Percentiles rank a stretch among this genome's conserved stretches.
These are phyloP conservation scores for Nothura maculosa DNA, from an alignment of 2,797 vertebrate species.

Conservation along the genomic window DNA sequence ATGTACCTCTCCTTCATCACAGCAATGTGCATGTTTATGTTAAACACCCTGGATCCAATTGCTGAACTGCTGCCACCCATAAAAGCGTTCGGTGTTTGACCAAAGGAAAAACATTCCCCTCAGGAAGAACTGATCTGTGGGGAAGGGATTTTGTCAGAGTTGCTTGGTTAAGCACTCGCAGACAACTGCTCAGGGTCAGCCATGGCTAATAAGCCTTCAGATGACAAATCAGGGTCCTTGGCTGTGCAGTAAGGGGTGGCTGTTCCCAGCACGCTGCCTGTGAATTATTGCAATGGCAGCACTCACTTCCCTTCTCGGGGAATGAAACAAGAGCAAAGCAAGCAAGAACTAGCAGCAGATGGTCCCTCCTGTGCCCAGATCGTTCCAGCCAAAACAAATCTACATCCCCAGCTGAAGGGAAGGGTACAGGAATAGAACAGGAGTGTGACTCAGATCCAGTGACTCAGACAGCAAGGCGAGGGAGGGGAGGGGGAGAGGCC, in stretches of 20 bases:
- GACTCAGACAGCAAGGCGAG: conserved; percentile 72
- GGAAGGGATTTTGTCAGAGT: conserved; percentile 29
- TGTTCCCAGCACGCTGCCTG: conserved; percentile 48
- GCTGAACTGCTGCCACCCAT: not conserved
- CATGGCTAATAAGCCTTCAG: conserved; percentile 27
- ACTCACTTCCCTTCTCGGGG: conserved; percentile 68
- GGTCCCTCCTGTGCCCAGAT: conserved; percentile 66
- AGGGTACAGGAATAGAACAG: conserved; percentile 70
- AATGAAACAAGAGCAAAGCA: conserved; percentile 70
- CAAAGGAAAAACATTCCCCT: not conserved
- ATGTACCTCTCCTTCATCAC: not conserved
- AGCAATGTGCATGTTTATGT: not conserved
- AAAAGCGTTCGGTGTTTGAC: not conserved
- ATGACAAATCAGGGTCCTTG: conserved; percentile 65
- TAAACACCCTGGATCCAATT: not conserved
- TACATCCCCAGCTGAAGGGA: conserved; percentile 63
- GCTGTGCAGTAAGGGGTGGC: conserved; percentile 34
- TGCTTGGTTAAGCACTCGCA: conserved; percentile 23
- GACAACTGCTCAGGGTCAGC: conserved; percentile 49
- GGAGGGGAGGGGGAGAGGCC: conserved; percentile 68
- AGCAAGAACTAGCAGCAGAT: conserved; percentile 71
- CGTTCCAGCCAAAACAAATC: conserved; percentile 71
- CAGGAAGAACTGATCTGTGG: not conserved
- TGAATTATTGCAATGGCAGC: conserved; percentile 67
- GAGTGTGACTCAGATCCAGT: conserved; percentile 79